Evolutionary conservation across 2,797 vertebrate species (phyloP).

Genomic region (Stomatorhinus walkeri): DNA sequence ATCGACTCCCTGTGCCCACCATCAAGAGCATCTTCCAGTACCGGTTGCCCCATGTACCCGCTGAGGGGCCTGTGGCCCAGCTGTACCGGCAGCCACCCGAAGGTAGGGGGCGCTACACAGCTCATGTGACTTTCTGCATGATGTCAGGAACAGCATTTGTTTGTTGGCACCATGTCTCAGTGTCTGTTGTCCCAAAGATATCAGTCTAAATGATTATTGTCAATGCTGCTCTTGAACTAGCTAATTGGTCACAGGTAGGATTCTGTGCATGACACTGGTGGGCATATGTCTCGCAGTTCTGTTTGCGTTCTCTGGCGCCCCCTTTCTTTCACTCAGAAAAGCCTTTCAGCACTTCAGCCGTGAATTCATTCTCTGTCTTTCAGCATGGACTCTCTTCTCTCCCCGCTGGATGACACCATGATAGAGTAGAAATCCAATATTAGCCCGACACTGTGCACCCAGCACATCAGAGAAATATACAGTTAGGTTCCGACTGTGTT

Average conservation of each 20-base stretch:
- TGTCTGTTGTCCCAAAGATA: not conserved
- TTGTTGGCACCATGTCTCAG: not conserved
- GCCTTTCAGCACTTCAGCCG: not conserved
- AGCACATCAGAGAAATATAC: not conserved
- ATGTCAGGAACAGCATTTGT: not conserved
- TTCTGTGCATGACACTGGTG: not conserved
- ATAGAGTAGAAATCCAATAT: not conserved
- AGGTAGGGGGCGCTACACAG: constrained; percentile 61
- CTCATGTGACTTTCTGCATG: not conserved
- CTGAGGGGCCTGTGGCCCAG: constrained; percentile 81
- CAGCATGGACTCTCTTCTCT: not conserved
- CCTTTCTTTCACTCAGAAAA: not conserved
- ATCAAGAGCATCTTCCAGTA: constrained; percentile 87
- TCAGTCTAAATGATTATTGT: not conserved
- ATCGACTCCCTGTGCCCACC: constrained; percentile 87
- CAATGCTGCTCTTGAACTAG: not conserved
- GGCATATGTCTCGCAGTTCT: not conserved
- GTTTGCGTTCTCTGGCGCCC: not conserved
- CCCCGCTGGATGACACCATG: not conserved
- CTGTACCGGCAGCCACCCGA: constrained; percentile 81
- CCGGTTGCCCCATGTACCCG: constrained; percentile 75
- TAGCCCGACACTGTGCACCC: not conserved
- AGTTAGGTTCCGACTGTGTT: not conserved
- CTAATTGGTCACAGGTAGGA: not conserved
- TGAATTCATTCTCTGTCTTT: not conserved